Conservation (phyloP, 64 coral and sea anemone genomes). For the Anthopleura sola region DNA sequence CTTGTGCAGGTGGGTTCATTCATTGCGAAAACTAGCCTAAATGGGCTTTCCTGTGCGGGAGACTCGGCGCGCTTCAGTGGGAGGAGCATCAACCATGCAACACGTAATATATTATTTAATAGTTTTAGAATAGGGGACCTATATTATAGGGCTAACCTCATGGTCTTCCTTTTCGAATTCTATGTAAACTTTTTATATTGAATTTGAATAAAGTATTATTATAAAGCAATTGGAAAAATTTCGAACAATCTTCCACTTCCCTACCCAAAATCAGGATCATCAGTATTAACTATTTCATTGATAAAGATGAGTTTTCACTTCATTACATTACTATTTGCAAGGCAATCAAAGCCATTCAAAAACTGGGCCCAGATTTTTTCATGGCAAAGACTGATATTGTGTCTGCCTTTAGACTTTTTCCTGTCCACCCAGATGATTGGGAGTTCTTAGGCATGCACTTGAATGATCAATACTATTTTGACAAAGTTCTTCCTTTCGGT, state of each 20-base stretch:
- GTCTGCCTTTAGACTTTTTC: conserved; percentile 29
- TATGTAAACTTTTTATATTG: no score
- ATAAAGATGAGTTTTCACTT: conserved; percentile 31
- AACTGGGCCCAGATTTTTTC: not conserved
- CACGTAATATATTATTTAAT: no score
- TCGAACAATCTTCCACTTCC: conserved; percentile 43
- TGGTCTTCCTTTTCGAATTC: no score
- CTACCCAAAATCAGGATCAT: conserved; percentile 40
- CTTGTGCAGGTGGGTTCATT: no score
- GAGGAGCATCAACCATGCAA: no score
- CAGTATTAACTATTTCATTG: conserved; percentile 39
- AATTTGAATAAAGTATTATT: no score
- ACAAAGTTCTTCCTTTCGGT: conserved; percentile 39
- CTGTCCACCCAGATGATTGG: conserved; percentile 28
- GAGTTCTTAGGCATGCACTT: conserved; percentile 29
- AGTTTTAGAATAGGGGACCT: no score
- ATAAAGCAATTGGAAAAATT: conserved; percentile 42
- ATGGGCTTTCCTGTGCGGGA: no score
- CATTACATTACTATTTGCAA: conserved; percentile 26
- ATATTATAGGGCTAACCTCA: no score
- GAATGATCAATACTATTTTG: conserved; percentile 27
- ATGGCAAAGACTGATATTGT: not conserved
- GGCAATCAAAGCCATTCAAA: conserved; percentile 11
- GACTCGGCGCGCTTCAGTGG: no score
- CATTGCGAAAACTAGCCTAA: no score